phyloP scores from a whole-genome alignment of 1,140 invertebrate genomes.

The Eciton burchellii region DNA sequence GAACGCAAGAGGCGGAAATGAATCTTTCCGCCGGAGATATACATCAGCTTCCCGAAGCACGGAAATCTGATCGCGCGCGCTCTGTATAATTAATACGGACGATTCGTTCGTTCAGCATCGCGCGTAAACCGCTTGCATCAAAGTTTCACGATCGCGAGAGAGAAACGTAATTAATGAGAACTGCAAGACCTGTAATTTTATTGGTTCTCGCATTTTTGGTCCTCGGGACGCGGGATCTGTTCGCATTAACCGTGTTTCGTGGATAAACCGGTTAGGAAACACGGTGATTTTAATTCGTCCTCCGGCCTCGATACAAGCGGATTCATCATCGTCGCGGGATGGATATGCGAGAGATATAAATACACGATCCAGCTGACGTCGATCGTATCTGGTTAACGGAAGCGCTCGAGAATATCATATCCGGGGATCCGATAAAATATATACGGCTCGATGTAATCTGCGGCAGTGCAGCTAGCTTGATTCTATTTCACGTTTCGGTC shows the following conservation, averaged over 20 bases:
- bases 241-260: not conserved
- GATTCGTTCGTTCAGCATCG: too few species aligned
- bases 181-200: not conserved
- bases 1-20: not conserved
- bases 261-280: constrained; percentile 27
- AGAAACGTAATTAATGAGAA: not conserved
- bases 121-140: not conserved
- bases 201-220: not conserved
- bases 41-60: too few species aligned
- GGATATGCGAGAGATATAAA: constrained; percentile 59
- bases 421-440: constrained; percentile 63
- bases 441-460: constrained; percentile 65
- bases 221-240: not conserved
- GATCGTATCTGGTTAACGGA: constrained; percentile 58
- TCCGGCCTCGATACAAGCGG: not conserved
- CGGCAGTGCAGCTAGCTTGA: constrained; percentile 63
- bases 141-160: not conserved
- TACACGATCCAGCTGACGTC: constrained; percentile 58
- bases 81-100: too few species aligned
- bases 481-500: constrained; percentile 67
- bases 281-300: constrained; percentile 33
- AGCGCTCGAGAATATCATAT: constrained; percentile 65
- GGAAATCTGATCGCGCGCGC: too few species aligned
- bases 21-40: not conserved
- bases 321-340: constrained; percentile 51